Evolutionary conservation across 2,113 vertebrate species (phyloP).

Genomic region (Bathybates hornii): DNA sequence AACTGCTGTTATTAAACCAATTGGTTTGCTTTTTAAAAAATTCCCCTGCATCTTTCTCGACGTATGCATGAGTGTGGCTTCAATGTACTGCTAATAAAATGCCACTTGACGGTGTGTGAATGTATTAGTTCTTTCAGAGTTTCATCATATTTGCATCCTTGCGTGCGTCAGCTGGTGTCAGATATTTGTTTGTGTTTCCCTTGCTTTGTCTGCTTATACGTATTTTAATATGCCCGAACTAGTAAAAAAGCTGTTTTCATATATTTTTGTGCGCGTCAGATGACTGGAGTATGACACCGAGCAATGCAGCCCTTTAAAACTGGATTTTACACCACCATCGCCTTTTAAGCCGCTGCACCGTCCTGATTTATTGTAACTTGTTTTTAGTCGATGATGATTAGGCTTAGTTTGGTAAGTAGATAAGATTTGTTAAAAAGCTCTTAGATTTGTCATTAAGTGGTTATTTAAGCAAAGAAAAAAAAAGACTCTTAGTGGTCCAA

Average conservation of each 20-base stretch:
- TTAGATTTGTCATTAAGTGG: not conserved
- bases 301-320: not conserved
- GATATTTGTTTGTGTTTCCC: not conserved
- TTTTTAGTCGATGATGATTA: not conserved
- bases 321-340: not conserved
- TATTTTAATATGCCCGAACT: accelerated
- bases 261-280: not conserved
- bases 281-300: accelerated
- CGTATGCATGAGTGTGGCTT: not conserved
- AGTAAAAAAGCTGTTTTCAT: not conserved
- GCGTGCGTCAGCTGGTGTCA: accelerated
- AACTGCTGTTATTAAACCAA: not conserved
- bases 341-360: not conserved
- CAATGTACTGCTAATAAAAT: not conserved
- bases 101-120: not conserved
- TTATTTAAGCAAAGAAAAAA: not conserved
- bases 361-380: not conserved
- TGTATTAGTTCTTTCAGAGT: not conserved
- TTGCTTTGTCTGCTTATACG: not conserved
- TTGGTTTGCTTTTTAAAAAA: not conserved
- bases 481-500: not conserved
- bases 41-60: not conserved
- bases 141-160: not conserved
- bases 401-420: not conserved
- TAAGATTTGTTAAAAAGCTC: not conserved